Conservation (phyloP, 1,140 invertebrate genomes). For the Trigoniulus corallinus region DNA sequence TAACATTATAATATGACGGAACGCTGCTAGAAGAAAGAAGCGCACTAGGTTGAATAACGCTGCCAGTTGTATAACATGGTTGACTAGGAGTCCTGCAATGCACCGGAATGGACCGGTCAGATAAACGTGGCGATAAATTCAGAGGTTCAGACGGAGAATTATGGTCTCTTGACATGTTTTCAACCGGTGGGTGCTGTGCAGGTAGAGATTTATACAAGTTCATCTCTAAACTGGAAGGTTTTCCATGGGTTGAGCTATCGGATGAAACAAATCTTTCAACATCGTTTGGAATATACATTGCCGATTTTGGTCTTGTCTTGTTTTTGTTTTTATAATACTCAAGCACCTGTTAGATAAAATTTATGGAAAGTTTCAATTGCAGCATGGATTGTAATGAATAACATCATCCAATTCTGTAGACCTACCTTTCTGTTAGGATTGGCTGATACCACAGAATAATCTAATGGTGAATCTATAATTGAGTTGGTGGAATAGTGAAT, state of each 20-base stretch:
- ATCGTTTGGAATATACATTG: conserved; percentile 12
- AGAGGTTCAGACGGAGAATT: background rate
- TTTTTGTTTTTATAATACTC: conserved; percentile 16
- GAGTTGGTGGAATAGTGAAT: conserved; percentile 10
- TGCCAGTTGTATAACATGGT: background rate
- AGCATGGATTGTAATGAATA: no score
- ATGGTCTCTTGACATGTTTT: no score
- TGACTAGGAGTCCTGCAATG: background rate
- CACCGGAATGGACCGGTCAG: background rate
- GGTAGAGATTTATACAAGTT: background rate
- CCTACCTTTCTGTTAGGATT: conserved; percentile 15
- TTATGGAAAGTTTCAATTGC: background rate
- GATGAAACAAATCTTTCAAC: conserved; percentile 2
- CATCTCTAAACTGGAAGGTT: conserved; percentile 6
- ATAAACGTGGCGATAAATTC: conserved; percentile 4
- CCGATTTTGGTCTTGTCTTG: conserved; percentile 12
- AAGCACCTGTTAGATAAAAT: conserved; percentile 6
- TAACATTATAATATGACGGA: conserved; percentile 1
- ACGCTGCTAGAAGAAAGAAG: background rate
- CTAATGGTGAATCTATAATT: conserved; percentile 12
- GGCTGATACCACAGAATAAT: conserved; percentile 19
- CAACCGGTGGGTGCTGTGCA: background rate
- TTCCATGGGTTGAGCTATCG: background rate
- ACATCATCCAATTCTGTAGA: no score
- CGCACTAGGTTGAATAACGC: background rate